Base-by-base conservation (phyloP, 2,797 vertebrate species). In the Hafferia zeledoni region DNA sequence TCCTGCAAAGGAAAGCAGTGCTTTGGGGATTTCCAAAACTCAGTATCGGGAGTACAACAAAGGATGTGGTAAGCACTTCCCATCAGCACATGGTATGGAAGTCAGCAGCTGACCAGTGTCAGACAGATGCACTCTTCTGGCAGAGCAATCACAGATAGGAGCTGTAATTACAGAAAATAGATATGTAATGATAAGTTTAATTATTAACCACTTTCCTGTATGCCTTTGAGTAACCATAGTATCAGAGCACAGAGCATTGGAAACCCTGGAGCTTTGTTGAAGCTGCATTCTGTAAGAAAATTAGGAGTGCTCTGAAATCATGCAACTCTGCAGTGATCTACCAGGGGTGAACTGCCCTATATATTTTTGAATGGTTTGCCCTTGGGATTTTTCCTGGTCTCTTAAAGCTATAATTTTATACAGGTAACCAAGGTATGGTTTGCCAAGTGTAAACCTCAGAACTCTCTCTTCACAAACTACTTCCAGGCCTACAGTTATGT, bases 11-110 rank as follows among this genome's bases (percentile, higher is more conserved):
- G 50, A 89, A 95, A 46, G 84, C 74, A 43, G 67, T 80, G 57
- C 90, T 64, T 30, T 35, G 30, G 61, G 83, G 64, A 27, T 94
- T 95, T 93, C 84, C 78, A 92, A 93, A 96, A 53, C 50, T 83
- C 72, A 43, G 18, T 14, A 18, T 84, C 70, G 90, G 88, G 65
- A 89, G 25, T 82, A 43, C 28, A 8, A 37, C 61, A 39, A 67
- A 56, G 49, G 47, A 75, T 10, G 10, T 83, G 46, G 55, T 74
- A 87, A 95, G 86, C 63, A 31, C 68, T 95, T 95, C 50, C 60
- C 44, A 68, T 88, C 71, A 92, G 53, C 56, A 87, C 87, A 52
- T 49, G 68, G 25, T 83, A 27, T 64, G 77, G 76, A 94, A 93
- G 71, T 88, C 46, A 52, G 88, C 28, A 24, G 37, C 91, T 96